Percentiles rank a stretch among this genome's conserved stretches.
Conservation (phyloP, 2,888 invertebrate species). For the Xiphydria camelus region DNA sequence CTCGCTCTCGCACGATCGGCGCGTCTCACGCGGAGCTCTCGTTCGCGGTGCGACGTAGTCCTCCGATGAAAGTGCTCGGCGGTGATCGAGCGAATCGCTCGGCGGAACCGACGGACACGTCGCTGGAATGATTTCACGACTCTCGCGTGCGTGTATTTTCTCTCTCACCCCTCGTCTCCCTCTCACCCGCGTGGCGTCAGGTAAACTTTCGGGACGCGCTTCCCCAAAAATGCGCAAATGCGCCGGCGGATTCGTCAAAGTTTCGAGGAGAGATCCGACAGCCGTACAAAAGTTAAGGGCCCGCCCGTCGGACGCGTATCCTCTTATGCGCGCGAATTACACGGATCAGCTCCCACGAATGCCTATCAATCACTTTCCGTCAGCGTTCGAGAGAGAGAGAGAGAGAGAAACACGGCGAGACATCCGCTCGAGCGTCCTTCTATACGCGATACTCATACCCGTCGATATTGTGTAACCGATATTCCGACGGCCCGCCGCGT, state of each 20-base stretch:
- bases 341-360: conserved; percentile 52
- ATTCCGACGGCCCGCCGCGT: not conserved
- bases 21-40: no score
- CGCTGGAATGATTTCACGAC: no score
- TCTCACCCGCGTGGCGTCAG: conserved; percentile 17
- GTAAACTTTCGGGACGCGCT: conserved; percentile 25
- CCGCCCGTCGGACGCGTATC: conserved; percentile 38
- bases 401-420: no score
- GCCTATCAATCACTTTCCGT: conserved; percentile 50
- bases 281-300: conserved; percentile 42
- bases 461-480: conserved; percentile 13
- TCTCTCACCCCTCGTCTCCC: not conserved
- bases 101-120: no score
- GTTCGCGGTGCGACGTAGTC: no score
- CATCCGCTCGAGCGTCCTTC: conserved; percentile 5
- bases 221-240: conserved; percentile 38
- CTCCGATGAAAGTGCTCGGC: no score
- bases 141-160: not conserved
- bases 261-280: conserved; percentile 38
- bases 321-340: conserved; percentile 48
- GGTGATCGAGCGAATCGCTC: no score
- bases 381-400: no score
- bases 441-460: no score
- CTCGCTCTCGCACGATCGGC: not conserved
- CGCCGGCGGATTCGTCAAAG: conserved; percentile 38